These are phyloP conservation scores for Alviniconcha marisindica DNA, from an alignment of 1,140 invertebrate genomes.

Conservation along the genomic window DNA sequence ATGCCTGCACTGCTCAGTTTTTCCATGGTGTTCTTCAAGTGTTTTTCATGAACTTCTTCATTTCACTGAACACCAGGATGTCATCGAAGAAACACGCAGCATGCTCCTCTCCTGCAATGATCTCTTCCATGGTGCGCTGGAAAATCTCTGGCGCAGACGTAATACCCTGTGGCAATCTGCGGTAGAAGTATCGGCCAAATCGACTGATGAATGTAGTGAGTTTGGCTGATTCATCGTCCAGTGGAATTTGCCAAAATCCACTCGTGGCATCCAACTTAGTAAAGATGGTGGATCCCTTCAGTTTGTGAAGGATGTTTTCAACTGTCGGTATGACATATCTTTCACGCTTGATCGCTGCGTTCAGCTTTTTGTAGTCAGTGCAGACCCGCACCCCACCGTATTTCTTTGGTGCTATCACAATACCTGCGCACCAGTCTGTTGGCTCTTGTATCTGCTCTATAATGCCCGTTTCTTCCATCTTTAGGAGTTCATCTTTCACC, in stretches of 20 bases:
- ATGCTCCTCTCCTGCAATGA: conserved; percentile 33
- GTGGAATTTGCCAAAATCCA: conserved; percentile 50
- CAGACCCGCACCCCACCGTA: conserved; percentile 64
- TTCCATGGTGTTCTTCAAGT: too few species aligned
- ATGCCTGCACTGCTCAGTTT: too few species aligned
- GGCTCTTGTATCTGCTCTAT: conserved; percentile 56
- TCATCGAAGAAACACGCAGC: conserved; percentile 55
- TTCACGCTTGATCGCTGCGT: conserved; percentile 21
- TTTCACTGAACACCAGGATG: too few species aligned
- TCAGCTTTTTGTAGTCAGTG: conserved; percentile 34
- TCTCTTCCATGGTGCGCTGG: too few species aligned
- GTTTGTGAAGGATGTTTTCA: conserved; percentile 43
- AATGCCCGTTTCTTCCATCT: conserved; percentile 42
- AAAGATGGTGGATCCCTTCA: conserved; percentile 68
- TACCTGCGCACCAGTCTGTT: conserved; percentile 57
- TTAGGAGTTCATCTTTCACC: conserved; percentile 8
- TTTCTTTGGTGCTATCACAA: conserved; percentile 57
- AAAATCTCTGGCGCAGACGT: conserved; percentile 47
- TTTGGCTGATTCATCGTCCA: conserved; percentile 34
- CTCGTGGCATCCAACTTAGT: conserved; percentile 39
- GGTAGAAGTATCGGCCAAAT: conserved; percentile 73
- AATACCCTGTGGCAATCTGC: conserved; percentile 75
- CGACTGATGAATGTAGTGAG: conserved; percentile 62
- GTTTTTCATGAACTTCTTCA: too few species aligned
- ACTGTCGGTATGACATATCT: conserved; percentile 40